Percentiles rank a stretch among this genome's conserved stretches.
Evolutionary conservation across 2,888 invertebrate genomes (phyloP).

Genomic region (Noctua fimbriata): DNA sequence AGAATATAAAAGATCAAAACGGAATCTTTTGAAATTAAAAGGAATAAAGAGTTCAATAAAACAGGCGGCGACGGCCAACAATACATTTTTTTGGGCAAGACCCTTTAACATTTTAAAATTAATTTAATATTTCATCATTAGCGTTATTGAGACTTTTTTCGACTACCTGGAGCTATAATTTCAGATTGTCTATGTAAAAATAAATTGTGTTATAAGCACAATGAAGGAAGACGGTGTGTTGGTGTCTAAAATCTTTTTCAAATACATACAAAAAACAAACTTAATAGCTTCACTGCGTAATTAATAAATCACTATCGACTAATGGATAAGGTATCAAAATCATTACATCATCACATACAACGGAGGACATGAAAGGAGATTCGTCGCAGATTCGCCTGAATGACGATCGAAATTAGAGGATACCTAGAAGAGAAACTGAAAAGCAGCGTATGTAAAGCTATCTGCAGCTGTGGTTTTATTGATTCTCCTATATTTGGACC

Average conservation of each 20-base stretch:
- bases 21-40: constrained; percentile 35
- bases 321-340: neutral
- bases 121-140: constrained; percentile 7
- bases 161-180: neutral
- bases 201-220: neutral
- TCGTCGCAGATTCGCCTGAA: neutral
- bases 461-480: constrained; percentile 7
- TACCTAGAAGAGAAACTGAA: constrained; percentile 6
- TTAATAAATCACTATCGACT: neutral
- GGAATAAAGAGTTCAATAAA: constrained; percentile 18
- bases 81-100: constrained; percentile 7
- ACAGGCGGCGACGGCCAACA: neutral
- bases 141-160: neutral
- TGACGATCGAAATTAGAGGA: constrained; percentile 1
- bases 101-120: constrained; percentile 23
- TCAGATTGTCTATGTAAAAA: too few species aligned
- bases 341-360: neutral
- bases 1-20: constrained; percentile 28
- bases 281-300: neutral
- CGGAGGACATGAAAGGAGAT: neutral
- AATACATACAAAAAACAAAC: neutral
- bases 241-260: neutral
- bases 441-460: neutral
- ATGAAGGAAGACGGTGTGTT: neutral
- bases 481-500: neutral